These are phyloP conservation scores for Catagonus wagneri DNA, from an alignment of 2,113 vertebrate genomes.

Conservation along the genomic window DNA sequence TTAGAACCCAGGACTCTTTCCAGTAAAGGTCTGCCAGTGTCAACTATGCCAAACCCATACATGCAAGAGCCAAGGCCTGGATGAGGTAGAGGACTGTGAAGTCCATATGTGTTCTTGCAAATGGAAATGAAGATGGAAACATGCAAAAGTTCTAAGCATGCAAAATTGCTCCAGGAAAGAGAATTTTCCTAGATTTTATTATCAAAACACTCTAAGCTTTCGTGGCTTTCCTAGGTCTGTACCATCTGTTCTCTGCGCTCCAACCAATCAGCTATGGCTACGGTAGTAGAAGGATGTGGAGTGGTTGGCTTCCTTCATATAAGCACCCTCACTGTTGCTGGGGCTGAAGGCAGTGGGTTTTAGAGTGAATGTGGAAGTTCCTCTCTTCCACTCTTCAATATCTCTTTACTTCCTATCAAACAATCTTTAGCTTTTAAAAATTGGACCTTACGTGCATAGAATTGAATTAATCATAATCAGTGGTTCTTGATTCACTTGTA, in stretches of 20 bases:
- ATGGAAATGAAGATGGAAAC: conserved; percentile 67
- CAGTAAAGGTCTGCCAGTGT: not conserved
- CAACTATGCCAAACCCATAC: not conserved
- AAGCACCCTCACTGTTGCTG: not conserved
- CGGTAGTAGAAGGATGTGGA: not conserved
- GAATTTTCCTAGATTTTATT: conserved; percentile 77
- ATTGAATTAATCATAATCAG: not conserved
- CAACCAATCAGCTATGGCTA: not conserved
- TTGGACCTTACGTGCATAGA: not conserved
- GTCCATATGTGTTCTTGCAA: not conserved
- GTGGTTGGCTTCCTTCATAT: not conserved
- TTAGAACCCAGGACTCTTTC: conserved; percentile 23
- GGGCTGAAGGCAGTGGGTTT: too few relatives aligned
- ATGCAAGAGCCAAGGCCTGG: not conserved
- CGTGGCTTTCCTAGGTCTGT: not conserved
- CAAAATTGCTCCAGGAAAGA: conserved; percentile 69
- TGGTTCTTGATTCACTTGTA: not conserved
- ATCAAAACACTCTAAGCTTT: conserved; percentile 59
- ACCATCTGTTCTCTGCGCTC: not conserved
- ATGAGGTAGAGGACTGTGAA: not conserved
- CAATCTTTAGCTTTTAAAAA: conserved; percentile 4
- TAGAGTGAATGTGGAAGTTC: not conserved
- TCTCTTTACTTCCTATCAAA: not conserved
- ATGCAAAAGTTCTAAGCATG: conserved; percentile 68
- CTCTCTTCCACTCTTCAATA: not conserved